Evolutionary conservation across 2,888 invertebrate species (phyloP).

Genomic region (Steinernema scapterisci): DNA sequence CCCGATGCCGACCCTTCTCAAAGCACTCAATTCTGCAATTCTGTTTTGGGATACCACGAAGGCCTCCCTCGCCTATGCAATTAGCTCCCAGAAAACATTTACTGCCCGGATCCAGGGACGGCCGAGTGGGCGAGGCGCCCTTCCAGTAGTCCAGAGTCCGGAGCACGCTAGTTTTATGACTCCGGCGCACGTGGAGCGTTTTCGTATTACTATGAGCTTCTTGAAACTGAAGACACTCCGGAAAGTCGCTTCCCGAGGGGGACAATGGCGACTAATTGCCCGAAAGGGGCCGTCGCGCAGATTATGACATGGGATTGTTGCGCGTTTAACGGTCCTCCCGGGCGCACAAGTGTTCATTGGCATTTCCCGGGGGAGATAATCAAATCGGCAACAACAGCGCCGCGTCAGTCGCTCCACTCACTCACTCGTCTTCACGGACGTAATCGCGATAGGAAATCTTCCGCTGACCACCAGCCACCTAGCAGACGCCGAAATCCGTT

Average conservation of each 20-base stretch:
- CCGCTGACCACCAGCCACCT: not conserved
- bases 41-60: conserved; percentile 24
- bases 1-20: not conserved
- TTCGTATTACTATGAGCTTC: no score
- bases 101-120: not conserved
- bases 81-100: conserved; percentile 26
- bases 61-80: conserved; percentile 23
- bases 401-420: not conserved
- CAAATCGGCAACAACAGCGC: conserved; percentile 10
- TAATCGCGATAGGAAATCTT: conserved; percentile 1
- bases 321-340: conserved; percentile 22
- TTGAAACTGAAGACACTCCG: not conserved
- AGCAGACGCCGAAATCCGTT: no score
- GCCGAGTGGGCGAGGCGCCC: not conserved
- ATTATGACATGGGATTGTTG: conserved; percentile 30
- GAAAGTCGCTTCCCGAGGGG: conserved; percentile 18
- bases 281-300: conserved; percentile 11
- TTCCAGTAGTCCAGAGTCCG: not conserved
- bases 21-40: conserved; percentile 7
- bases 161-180: no score
- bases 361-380: conserved; percentile 24
- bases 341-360: conserved; percentile 10
- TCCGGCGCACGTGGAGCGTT: no score
- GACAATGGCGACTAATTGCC: conserved; percentile 24
- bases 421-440: not conserved